Base-by-base conservation (phyloP, 2,797 vertebrate species). In the Alfaro cultratus region DNA sequence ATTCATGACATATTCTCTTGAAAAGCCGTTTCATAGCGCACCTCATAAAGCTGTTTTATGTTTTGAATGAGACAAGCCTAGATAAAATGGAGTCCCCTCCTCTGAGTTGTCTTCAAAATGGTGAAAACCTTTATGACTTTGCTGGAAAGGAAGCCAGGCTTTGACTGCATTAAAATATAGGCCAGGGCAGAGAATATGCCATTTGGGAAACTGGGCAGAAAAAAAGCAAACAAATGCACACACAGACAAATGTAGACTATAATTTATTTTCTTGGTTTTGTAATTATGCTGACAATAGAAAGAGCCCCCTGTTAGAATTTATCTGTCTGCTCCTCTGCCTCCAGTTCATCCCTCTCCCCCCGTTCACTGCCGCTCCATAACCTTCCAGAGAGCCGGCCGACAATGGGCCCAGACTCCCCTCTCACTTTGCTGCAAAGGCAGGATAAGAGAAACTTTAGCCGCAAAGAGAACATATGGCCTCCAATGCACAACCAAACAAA, bases 361-460 rank as follows among this genome's bases (percentile, higher is more conserved):
- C n/a, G 70, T 75, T 7, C 67, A 0, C 31, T 43, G 45, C 51
- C 67, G 47, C 21, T 12, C 70, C 34, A 77, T 49, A 49, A 78
- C 67, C 70, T 78, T 74, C 41, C 68, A 74, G 73, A 79, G 89
- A 87, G 77, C 74, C 41, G 7, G 72, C 57, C 80, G 83, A 92
- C 85, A 90, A 87, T 53, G 49, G 82, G 4, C 55, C 29, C 45
- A 15, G 26, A 67, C 76, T 86, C 81, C 87, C 78, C 45, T 74
- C 86, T 85, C 81, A 53, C 74, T 83, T 78, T 79, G 43, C 89
- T 89, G 87, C 79, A 83, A 47, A 86, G 80, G 71, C 80, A 79
- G 90, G 83, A 92, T 86, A 87, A 92, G 82, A 87, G 90, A 89
- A 89, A 91, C 86, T 85, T 90, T 78, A 92, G 79, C 90, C 3